Percentiles rank a stretch among this genome's conserved stretches.
These are phyloP conservation scores for Istiophorus platypterus DNA, from an alignment of 2,113 vertebrate genomes.

Conservation along the genomic window DNA sequence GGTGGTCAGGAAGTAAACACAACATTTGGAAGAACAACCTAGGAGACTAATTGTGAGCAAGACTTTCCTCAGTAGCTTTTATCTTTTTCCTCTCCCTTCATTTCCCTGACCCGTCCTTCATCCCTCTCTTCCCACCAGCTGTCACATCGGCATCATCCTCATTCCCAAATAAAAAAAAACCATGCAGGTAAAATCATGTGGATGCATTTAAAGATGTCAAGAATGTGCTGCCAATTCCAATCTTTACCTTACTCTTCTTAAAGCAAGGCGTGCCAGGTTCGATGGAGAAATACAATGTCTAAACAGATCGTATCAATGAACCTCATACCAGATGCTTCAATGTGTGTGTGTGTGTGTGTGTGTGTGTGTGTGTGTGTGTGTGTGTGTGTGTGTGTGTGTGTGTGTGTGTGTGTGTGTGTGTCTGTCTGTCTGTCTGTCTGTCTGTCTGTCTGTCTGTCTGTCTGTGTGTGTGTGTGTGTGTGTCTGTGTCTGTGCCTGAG, in stretches of 20 bases:
- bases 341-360: constrained; percentile 10
- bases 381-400: constrained; percentile 15
- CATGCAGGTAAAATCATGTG: background rate
- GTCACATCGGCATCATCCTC: background rate
- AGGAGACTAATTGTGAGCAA: background rate
- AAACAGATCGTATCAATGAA: constrained; percentile 37
- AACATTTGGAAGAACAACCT: background rate
- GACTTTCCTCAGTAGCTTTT: background rate
- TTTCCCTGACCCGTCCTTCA: constrained; percentile 9
- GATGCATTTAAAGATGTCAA: background rate
- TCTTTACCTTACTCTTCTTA: constrained; percentile 52
- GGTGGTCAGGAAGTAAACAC: constrained; percentile 12
- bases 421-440: background rate
- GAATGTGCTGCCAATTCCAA: no score
- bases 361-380: constrained; percentile 1
- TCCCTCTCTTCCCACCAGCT: constrained; percentile 9
- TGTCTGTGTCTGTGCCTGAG: constrained; percentile 2
- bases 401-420: background rate
- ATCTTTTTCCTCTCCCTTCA: background rate
- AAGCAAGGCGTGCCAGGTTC: constrained; percentile 40
- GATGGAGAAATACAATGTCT: constrained; percentile 32
- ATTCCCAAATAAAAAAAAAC: background rate
- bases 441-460: background rate
- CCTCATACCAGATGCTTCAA: constrained; percentile 6
- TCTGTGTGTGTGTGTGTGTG: constrained; percentile 18